These are phyloP conservation scores for Stegana nigrithorax DNA, from an alignment of 2,888 invertebrate genomes.

Conservation along the genomic window DNA sequence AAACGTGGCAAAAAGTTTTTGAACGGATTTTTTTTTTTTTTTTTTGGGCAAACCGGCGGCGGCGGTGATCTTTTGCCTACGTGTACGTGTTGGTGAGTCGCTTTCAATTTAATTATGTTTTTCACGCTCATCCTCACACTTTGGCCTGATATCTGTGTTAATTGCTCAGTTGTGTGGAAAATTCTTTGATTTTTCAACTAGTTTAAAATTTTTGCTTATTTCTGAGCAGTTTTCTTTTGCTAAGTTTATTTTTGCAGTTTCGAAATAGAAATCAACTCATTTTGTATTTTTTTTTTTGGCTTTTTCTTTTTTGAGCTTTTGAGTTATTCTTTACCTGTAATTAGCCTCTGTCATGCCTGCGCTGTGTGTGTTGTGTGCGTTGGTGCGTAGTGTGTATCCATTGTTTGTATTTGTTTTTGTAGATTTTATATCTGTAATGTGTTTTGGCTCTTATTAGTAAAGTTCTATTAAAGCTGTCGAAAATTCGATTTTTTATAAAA, in stretches of 20 bases:
- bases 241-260: slow-evolving; percentile 25
- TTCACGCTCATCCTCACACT: slow-evolving; percentile 42
- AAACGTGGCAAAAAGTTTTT: slow-evolving; percentile 27
- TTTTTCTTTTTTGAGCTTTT: slow-evolving; percentile 34
- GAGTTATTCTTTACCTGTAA: slow-evolving; percentile 66
- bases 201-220: slow-evolving; percentile 18
- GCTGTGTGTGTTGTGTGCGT: slow-evolving; percentile 27
- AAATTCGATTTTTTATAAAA: background rate
- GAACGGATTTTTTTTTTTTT: slow-evolving; percentile 8
- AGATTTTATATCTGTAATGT: slow-evolving; percentile 18
- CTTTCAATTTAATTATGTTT: slow-evolving; percentile 30
- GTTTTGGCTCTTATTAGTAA: slow-evolving; percentile 7
- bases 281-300: slow-evolving; percentile 1
- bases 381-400: background rate
- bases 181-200: slow-evolving; percentile 42
- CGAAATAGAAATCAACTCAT: slow-evolving; percentile 47
- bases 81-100: slow-evolving; percentile 2
- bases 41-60: background rate
- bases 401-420: slow-evolving; percentile 25
- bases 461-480: no score
- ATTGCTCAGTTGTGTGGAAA: slow-evolving; percentile 62
- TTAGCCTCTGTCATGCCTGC: slow-evolving; percentile 57
- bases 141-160: slow-evolving; percentile 53
- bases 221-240: slow-evolving; percentile 35
- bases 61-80: background rate